These are phyloP conservation scores for Pammene aurita DNA, from an alignment of 2,888 invertebrate species.

Conservation along the genomic window DNA sequence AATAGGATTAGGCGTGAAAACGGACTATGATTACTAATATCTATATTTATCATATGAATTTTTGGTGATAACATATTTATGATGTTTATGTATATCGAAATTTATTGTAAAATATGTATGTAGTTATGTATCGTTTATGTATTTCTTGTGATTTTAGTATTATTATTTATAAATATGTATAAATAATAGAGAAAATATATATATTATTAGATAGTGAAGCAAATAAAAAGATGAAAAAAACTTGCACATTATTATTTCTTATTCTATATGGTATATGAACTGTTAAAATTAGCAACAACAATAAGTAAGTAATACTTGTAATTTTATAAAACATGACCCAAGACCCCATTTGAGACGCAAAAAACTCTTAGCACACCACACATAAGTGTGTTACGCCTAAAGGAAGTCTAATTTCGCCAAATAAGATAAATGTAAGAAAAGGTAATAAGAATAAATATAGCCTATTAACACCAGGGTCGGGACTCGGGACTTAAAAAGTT, in stretches of 20 bases:
- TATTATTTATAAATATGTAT: constrained; percentile 48
- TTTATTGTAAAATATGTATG: constrained; percentile 47
- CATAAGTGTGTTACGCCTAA: no score
- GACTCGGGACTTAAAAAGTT: no score
- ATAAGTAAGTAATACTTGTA: no score
- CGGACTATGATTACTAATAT: constrained; percentile 41
- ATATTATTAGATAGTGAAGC: constrained; percentile 38
- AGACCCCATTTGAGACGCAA: no score
- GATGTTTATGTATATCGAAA: constrained; percentile 47
- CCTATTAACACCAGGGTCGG: no score
- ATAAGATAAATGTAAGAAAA: no score
- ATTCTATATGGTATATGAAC: no score
- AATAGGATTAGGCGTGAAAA: constrained; percentile 42
- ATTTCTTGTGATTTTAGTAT: constrained; percentile 47
- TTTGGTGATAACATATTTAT: constrained; percentile 42
- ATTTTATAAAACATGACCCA: no score
- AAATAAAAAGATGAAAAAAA: constrained; percentile 41
- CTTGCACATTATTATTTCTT: constrained; percentile 1
- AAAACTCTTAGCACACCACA: no score
- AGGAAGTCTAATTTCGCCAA: no score
- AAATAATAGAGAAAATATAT: constrained; percentile 35
- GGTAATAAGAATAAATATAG: no score
- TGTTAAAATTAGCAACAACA: not conserved
- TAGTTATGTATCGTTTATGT: constrained; percentile 48
- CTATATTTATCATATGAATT: constrained; percentile 29